phyloP scores from a whole-genome alignment of 1,140 invertebrate species.

The Dendroctonus ponderosae region DNA sequence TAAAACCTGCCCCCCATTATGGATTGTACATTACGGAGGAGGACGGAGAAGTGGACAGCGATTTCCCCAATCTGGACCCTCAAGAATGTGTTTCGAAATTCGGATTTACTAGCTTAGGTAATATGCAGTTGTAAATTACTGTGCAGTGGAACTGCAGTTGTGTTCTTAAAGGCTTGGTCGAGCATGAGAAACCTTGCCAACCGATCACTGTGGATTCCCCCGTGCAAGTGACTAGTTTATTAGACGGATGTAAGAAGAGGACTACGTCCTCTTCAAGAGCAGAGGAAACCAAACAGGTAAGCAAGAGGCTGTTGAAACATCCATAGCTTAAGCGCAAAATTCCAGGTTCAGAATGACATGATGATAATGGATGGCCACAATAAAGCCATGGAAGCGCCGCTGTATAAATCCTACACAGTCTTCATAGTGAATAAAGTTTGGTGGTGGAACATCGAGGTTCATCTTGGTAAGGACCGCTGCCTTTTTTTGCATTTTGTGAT shows the following conservation, averaged over 20 bases:
- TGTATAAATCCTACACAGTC: conserved; percentile 82
- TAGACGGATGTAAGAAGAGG: conserved; percentile 17
- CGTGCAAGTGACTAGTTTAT: too few relatives aligned
- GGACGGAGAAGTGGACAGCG: conserved; percentile 93
- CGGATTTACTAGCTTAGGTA: conserved; percentile 79
- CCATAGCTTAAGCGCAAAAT: neutral
- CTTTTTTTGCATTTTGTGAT: neutral
- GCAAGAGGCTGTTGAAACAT: neutral
- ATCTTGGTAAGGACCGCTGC: conserved; percentile 53
- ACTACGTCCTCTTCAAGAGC: conserved; percentile 33
- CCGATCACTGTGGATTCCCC: conserved; percentile 3
- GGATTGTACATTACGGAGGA: conserved; percentile 93
- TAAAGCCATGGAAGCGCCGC: conserved; percentile 74
- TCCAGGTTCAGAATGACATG: conserved; percentile 48
- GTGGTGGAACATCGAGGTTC: conserved; percentile 76
- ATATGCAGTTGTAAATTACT: neutral
- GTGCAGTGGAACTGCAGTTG: neutral
- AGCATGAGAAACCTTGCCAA: conserved; percentile 37
- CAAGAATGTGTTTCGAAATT: conserved; percentile 89
- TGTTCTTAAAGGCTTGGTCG: conserved; percentile 31
- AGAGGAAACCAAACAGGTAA: conserved; percentile 42
- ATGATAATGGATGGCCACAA: conserved; percentile 68
- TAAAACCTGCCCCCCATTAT: conserved; percentile 67
- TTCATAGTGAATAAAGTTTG: conserved; percentile 75
- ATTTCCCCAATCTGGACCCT: conserved; percentile 87